Conservation (phyloP, 2,888 invertebrate species). For the Eupithecia pulchellata region DNA sequence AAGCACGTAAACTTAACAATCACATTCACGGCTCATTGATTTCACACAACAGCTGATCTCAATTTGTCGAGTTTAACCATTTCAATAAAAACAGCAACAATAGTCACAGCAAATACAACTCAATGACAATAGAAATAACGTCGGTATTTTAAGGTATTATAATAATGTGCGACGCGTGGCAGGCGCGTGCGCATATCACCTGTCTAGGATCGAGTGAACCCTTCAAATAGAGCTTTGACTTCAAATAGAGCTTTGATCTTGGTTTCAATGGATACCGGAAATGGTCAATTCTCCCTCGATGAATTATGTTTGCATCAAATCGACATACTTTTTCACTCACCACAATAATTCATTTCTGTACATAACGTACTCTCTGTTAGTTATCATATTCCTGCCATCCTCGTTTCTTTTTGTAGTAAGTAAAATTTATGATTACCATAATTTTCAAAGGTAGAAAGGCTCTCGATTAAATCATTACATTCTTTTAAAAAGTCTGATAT, state of each 20-base stretch:
- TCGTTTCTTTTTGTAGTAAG: too few species aligned
- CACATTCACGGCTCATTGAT: slow-evolving; percentile 17
- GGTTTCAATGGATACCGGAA: slow-evolving; percentile 46
- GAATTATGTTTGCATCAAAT: slow-evolving; percentile 1
- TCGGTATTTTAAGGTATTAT: slow-evolving; percentile 11
- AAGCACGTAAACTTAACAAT: neutral
- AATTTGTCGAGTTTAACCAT: slow-evolving; percentile 25
- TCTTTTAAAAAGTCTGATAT: too few species aligned
- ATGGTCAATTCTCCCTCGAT: slow-evolving; percentile 37
- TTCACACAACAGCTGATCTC: slow-evolving; percentile 23
- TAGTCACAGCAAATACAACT: slow-evolving; percentile 23
- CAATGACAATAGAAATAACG: slow-evolving; percentile 27
- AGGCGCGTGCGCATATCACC: slow-evolving; percentile 63
- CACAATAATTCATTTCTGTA: neutral
- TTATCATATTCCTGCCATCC: neutral
- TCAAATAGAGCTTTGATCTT: slow-evolving; percentile 38
- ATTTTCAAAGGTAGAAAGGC: too few species aligned
- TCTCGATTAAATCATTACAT: too few species aligned
- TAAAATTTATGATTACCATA: neutral
- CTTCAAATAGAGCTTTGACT: slow-evolving; percentile 42
- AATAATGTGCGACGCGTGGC: slow-evolving; percentile 67
- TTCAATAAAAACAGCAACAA: slow-evolving; percentile 17
- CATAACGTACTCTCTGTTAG: neutral
- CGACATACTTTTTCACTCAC: neutral
- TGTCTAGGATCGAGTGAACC: slow-evolving; percentile 50